Evolutionary conservation across 2,888 invertebrate species (phyloP), one percentile per base, ranked within the genome.

Genomic region (Perizoma flavofasciatum): DNA sequence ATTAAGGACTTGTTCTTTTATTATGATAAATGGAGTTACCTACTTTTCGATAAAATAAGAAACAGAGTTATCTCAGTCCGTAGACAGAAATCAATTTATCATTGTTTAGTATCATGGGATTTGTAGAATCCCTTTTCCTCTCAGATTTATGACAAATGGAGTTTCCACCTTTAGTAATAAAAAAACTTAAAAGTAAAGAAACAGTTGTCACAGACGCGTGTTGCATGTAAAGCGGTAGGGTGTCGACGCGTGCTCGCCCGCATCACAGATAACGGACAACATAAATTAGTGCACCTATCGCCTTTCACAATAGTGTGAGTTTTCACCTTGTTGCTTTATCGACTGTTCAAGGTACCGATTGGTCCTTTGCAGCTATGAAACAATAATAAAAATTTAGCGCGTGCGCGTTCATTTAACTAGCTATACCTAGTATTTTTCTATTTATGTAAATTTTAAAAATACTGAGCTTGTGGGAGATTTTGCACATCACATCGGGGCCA

Each of bases 241-340:
- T 59, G 60, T 55, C 50, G 59, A 49, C 86, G 85, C 88, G 80
- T 85, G 83, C 88, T 87, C 89, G 78, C 90, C 89, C 90, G 89
- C 90, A 89, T 90, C 71, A 62, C 67, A 77, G 91, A 90, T 91
- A 91, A 91, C 90, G 86, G 82, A 77, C 83, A 77, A 79, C 78
- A 90, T 91, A 91, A 90, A 91, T 91, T 91, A 86, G 74, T 79
- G 75, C 82, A 81, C 81, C 80, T 81, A 78, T 76, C 78, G 79
- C 89, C 89, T 91, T 91, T 88, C 89, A 89, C 89, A 87, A 86
- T 77, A 74, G 72, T 72, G 76, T 81, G 78, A 82, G 78, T 86
- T 88, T 88, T 88, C 89, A 89, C 89, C 89, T 89, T 89, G 88
- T 78, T 75, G 72, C 70, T 79, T 79, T 82, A 78, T 79, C 73